A percentile compares a stretch with the other conserved stretches of the same genome.
Evolutionary conservation across 1,140 invertebrate genomes (phyloP).

Genomic region (Galendromus occidentalis): DNA sequence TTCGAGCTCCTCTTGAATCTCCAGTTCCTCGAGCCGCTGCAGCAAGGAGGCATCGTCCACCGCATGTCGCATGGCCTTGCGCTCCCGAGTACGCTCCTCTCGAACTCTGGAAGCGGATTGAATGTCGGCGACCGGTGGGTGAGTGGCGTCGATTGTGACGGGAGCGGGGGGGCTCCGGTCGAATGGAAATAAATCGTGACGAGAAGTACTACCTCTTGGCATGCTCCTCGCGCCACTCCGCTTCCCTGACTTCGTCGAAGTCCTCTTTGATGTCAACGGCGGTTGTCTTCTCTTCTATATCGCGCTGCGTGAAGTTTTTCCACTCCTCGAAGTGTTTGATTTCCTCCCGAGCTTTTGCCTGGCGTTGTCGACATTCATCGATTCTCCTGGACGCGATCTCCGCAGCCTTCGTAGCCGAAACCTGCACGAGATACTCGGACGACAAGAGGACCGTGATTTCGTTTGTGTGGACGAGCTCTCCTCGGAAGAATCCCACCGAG

Average conservation of each 20-base stretch:
- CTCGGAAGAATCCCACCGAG: slow-evolving; percentile 7
- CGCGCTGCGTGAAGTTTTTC: not conserved
- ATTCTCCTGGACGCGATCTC: not conserved
- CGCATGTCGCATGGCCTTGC: not conserved
- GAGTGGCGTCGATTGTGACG: not conserved
- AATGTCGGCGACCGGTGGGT: not conserved
- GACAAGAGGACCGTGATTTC: not conserved
- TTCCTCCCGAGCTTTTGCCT: not conserved
- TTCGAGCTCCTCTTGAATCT: not conserved
- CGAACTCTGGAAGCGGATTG: not conserved
- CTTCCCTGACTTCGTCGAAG: not conserved
- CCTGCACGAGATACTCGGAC: not conserved
- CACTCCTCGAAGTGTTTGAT: not conserved
- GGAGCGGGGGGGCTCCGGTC: not conserved
- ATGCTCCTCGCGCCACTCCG: not conserved
- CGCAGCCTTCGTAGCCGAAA: not conserved
- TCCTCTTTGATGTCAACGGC: not conserved
- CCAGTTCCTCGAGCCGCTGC: not conserved
- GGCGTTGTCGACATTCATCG: not conserved
- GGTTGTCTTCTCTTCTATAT: not conserved
- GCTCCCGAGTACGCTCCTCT: not conserved
- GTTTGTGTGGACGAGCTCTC: not conserved
- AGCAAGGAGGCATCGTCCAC: not conserved
- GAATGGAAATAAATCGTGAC: not conserved
- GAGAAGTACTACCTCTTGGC: not conserved